Evolutionary conservation across 2,888 invertebrate genomes (phyloP), one percentile per base, ranked within the genome.

Genomic region (Listrodromus nycthemerus): DNA sequence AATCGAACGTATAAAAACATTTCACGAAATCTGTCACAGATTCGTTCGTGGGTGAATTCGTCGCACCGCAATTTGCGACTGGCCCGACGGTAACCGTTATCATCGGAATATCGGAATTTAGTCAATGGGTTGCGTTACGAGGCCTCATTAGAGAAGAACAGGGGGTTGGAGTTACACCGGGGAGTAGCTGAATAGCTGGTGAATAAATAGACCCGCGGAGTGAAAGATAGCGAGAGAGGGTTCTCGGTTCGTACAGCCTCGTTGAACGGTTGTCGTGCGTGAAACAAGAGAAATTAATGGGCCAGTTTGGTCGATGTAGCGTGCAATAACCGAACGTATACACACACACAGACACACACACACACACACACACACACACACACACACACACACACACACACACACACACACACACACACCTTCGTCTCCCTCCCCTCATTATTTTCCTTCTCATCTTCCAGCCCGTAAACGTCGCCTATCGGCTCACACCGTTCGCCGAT

Each of bases 281-380:
- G 66, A 83, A 83, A 83, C 83, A 80, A 77, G 83, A 83, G 83
- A 83, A 83, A 83, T 83, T 80, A 83, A 80, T 83, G 83, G 73
- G 67, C 76, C 80, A 50, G 80, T 80, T 80, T 76, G 67, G 45
- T 69, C 61, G 30, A 75, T 48, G 82, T 79, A 74, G 66, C 78
- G 63, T 65, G 74, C 37, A 66, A 33, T 27, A 45, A 37, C 70
- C 61, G 58, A 37, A 67, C 71, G 48, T 67, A 61, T 61, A 74
- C 58, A 41, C 50, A 58, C 16, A 55, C 52, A 33, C 27, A 45
- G 58, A 61, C 50, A 74, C 58, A 41, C 50, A 58, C 16, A 55
- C 52, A 33, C 27, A 45, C 41, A 67, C 71, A 58, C 61, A 61
- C 50, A 74, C 58, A 41, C 50, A 58, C 16, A 55, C 52, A 33